phyloP scores from a whole-genome alignment of 2,113 vertebrate species.

The Puntigrus tetrazona region DNA sequence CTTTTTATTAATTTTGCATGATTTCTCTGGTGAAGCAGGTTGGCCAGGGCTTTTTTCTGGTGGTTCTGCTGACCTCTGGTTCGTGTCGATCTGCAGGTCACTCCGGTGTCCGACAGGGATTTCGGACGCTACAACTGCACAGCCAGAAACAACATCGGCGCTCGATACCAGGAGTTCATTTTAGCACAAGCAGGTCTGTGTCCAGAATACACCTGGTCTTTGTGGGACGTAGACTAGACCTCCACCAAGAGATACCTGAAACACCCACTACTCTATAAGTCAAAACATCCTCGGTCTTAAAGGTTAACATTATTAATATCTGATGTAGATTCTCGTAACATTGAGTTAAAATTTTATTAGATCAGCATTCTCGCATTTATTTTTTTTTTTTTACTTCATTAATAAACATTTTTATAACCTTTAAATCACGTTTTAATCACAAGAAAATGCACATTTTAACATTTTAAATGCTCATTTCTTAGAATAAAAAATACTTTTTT shows the following conservation, averaged over 20 bases:
- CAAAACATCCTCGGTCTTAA: too few species aligned
- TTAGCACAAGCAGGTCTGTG: constrained; percentile 93
- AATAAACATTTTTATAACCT: too few species aligned
- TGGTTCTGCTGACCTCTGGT: not conserved
- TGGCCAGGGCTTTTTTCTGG: not conserved
- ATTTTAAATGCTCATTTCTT: too few species aligned
- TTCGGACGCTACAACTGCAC: constrained; percentile 96
- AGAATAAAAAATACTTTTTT: too few species aligned
- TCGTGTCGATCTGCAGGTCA: constrained; percentile 77
- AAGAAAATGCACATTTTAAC: too few species aligned
- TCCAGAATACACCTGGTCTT: not conserved
- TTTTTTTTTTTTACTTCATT: too few species aligned
- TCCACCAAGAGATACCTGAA: not conserved
- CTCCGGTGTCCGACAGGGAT: constrained; percentile 91
- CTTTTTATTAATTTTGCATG: not conserved
- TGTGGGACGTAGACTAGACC: not conserved
- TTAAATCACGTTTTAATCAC: too few species aligned
- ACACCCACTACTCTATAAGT: not conserved
- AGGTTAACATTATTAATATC: too few species aligned
- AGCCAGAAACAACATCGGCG: constrained; percentile 91
- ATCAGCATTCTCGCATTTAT: too few species aligned
- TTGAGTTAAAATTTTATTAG: too few species aligned
- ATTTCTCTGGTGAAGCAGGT: not conserved
- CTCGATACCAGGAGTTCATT: constrained; percentile 90
- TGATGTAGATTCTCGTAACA: not conserved